phyloP scores from a whole-genome alignment of 2,888 invertebrate species.

The Papilio gigon region DNA sequence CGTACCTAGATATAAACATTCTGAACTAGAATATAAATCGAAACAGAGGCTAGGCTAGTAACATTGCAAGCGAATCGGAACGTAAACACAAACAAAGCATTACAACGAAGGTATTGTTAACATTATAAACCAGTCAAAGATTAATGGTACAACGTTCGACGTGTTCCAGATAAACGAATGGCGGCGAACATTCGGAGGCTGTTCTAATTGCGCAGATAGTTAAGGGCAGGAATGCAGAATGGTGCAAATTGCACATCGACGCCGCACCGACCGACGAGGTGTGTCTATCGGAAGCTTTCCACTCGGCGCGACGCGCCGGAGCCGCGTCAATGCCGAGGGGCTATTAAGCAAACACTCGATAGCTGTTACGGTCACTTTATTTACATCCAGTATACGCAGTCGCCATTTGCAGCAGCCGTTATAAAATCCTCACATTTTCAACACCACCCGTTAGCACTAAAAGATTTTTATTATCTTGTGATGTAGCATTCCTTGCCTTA shows the following conservation, averaged over 20 bases:
- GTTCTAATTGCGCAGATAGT: constrained; percentile 61
- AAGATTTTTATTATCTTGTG: constrained; percentile 12
- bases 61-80: background rate
- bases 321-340: constrained; percentile 71
- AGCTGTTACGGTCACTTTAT: constrained; percentile 48
- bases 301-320: constrained; percentile 69
- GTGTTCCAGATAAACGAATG: constrained; percentile 26
- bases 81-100: constrained; percentile 21
- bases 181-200: constrained; percentile 33
- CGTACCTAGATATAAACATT: constrained; percentile 14
- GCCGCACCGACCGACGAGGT: constrained; percentile 57
- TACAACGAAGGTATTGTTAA: constrained; percentile 21
- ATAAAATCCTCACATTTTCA: constrained; percentile 25
- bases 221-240: constrained; percentile 67
- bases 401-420: constrained; percentile 18
- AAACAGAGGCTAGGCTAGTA: background rate
- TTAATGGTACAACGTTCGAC: constrained; percentile 7
- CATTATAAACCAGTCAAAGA: constrained; percentile 10
- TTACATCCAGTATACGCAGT: constrained; percentile 24
- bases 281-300: constrained; percentile 76
- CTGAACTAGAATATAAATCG: constrained; percentile 1
- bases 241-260: constrained; percentile 63
- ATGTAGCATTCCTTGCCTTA: constrained; percentile 19
- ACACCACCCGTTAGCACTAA: constrained; percentile 1
- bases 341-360: constrained; percentile 66